phyloP scores from a whole-genome alignment of 2,888 invertebrate genomes.

The Idaea aversata region DNA sequence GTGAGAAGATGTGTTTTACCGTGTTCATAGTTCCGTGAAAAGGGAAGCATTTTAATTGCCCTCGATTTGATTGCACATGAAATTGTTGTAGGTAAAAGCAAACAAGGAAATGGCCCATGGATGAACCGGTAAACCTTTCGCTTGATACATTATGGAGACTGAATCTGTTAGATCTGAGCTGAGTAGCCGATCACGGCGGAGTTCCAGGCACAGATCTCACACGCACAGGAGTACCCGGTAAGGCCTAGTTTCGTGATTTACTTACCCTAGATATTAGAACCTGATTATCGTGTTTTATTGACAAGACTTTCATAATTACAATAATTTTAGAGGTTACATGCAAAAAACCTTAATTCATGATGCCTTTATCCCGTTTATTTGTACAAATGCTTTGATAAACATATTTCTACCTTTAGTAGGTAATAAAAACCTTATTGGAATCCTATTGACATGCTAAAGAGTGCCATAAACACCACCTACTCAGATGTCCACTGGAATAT shows the following conservation, averaged over 20 bases:
- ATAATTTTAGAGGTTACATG: neutral
- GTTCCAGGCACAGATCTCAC: constrained; percentile 82
- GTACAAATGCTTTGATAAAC: neutral
- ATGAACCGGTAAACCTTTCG: constrained; percentile 41
- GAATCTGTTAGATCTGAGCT: constrained; percentile 96
- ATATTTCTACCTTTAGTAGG: neutral
- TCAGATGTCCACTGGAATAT: neutral
- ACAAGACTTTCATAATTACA: neutral
- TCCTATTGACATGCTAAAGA: neutral
- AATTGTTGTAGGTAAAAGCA: constrained; percentile 51
- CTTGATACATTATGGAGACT: constrained; percentile 86
- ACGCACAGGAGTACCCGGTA: constrained; percentile 85
- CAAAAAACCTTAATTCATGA: neutral
- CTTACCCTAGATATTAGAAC: neutral
- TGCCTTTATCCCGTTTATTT: neutral
- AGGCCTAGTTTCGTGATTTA: constrained; percentile 10
- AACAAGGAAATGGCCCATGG: constrained; percentile 57
- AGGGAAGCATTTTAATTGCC: constrained; percentile 68
- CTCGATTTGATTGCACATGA: constrained; percentile 54
- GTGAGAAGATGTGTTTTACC: constrained; percentile 36
- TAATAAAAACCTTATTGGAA: neutral
- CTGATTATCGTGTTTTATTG: neutral
- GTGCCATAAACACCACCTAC: neutral
- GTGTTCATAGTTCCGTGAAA: constrained; percentile 57
- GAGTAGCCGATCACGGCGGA: constrained; percentile 89